Conservation (phyloP, 2,797 vertebrate genomes). For the Gambelia wislizenii region DNA sequence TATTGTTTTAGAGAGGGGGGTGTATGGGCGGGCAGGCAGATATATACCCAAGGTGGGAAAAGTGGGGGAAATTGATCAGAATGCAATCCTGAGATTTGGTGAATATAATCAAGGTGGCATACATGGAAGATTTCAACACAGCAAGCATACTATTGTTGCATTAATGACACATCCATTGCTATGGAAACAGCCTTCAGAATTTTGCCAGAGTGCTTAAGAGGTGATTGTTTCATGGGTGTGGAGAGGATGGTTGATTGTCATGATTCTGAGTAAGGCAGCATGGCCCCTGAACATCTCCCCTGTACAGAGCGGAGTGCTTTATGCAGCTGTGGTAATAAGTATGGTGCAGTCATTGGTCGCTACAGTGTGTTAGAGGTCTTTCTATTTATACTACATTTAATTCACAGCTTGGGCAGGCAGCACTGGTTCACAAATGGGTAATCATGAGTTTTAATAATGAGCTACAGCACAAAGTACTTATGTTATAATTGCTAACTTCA, state of each 20-base stretch:
- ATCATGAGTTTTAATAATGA: conserved; percentile 58
- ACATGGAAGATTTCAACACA: conserved; percentile 60
- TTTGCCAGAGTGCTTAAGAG: conserved; percentile 59
- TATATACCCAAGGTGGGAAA: neutral
- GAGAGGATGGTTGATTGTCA: conserved; percentile 5
- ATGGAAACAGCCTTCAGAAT: conserved; percentile 69
- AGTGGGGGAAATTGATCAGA: rapidly evolving
- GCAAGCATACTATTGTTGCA: conserved; percentile 56
- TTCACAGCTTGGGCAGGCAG: conserved; percentile 13
- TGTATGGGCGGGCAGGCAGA: too few species aligned
- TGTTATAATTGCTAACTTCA: conserved; percentile 56
- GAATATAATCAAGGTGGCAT: conserved; percentile 52
- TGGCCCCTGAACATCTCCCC: conserved; percentile 1
- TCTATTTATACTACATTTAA: conserved; percentile 65
- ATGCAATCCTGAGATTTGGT: conserved; percentile 38
- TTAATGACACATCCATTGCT: conserved; percentile 64
- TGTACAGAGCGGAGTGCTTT: neutral
- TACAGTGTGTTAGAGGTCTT: conserved; percentile 43
- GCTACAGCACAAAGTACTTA: conserved; percentile 62
- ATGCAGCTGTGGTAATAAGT: conserved; percentile 50
- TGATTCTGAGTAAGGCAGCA: conserved; percentile 11
- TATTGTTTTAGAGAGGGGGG: rapidly evolving
- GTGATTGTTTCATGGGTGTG: conserved; percentile 32
- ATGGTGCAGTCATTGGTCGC: neutral
- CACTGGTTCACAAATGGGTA: conserved; percentile 56